phyloP scores from a whole-genome alignment of 2,888 invertebrate species.

The Dascillus cervinus region DNA sequence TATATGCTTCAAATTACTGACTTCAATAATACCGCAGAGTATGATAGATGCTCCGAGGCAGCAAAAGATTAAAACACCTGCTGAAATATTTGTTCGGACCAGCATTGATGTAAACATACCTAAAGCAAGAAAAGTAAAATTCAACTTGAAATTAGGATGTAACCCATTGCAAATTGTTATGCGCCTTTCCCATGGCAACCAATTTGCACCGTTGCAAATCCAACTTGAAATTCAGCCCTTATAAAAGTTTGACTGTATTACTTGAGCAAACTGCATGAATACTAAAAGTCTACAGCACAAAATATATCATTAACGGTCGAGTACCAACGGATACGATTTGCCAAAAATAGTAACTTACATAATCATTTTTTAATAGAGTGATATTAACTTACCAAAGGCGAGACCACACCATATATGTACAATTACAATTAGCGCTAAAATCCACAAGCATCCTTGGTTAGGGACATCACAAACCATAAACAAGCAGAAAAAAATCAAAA shows the following conservation, averaged over 20 bases:
- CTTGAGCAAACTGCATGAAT: no score
- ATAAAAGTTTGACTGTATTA: no score
- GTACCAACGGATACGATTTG: no score
- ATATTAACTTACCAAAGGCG: slow-evolving; percentile 14
- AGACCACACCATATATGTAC: slow-evolving; percentile 17
- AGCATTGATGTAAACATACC: slow-evolving; percentile 13
- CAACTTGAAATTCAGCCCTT: neutral
- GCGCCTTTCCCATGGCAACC: no score
- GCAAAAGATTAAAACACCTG: slow-evolving; percentile 12
- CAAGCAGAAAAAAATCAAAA: slow-evolving; percentile 11
- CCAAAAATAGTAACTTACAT: no score
- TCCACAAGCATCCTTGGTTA: slow-evolving; percentile 5
- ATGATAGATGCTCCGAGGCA: slow-evolving; percentile 10
- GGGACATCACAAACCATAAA: slow-evolving; percentile 10
- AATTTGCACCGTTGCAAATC: neutral
- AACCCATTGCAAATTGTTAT: no score
- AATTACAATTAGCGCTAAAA: slow-evolving; percentile 8
- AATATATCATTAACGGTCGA: no score
- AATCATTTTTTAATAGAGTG: no score
- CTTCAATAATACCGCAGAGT: slow-evolving; percentile 13
- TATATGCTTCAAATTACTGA: neutral
- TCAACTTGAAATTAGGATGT: no score
- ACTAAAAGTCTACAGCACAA: no score
- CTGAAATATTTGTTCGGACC: slow-evolving; percentile 8
- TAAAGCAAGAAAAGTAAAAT: slow-evolving; percentile 5